Percentiles rank a stretch among this genome's conserved stretches.
phyloP scores from a whole-genome alignment of 2,113 vertebrate genomes.

The Crotalus viridis region DNA sequence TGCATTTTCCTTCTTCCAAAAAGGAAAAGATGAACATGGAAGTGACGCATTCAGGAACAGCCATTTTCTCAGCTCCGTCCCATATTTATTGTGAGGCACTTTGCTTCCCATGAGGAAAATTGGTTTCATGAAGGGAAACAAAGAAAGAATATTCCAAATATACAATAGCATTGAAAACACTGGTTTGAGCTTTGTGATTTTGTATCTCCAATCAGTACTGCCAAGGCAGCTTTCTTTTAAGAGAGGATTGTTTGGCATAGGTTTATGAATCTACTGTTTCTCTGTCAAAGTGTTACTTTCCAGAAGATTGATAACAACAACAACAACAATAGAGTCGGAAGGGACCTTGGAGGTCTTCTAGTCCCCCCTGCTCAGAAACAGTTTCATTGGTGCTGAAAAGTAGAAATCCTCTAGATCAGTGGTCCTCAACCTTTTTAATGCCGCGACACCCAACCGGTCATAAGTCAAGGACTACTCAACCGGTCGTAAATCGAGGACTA shows the following conservation, averaged over 20 bases:
- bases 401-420: neutral
- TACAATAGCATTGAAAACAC: neutral
- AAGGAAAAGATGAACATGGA: neutral
- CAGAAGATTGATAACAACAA: neutral
- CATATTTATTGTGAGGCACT: neutral
- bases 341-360: no score
- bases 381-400: neutral
- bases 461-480: no score
- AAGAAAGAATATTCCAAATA: neutral
- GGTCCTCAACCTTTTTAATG: no score
- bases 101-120: neutral
- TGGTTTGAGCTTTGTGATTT: neutral
- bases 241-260: neutral
- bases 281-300: neutral
- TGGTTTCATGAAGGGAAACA: neutral
- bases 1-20: neutral
- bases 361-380: neutral
- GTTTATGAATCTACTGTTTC: neutral
- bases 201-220: neutral
- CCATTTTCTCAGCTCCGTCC: neutral
- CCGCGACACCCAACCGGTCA: no score
- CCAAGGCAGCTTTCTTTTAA: neutral
- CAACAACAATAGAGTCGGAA: no score
- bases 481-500: no score
- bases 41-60: neutral